Evolutionary conservation across 2,888 invertebrate genomes (phyloP), one percentile per base, ranked within the genome.

Genomic region (Volucella bombylans): DNA sequence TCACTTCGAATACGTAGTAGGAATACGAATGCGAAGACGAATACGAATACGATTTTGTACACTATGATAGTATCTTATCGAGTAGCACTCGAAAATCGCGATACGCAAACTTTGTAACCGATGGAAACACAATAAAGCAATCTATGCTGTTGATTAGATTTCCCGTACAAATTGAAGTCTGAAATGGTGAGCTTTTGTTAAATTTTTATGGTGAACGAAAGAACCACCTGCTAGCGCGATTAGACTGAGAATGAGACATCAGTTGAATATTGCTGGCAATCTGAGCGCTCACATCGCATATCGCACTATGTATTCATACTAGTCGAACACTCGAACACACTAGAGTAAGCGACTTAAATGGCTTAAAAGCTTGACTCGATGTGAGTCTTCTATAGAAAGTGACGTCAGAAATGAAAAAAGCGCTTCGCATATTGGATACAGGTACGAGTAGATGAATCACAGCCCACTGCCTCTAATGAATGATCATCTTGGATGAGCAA

Each of bases 181-280:
- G 23, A 31, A 45, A n/a, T n/a, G 0, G 45, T 10, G 57, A 79
- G 67, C 67, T 80, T 80, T 73, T 61, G 9, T 47, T 11, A 12
- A 31, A 31, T 31, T 31, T 14, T 52, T 47, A 77, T 45, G 64
- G 50, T 47, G 47, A 59, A 49, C 18, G 23, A 14, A 50, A 9
- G 50, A 38, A 80, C 81, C 72, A 77, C 80, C 72, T 85, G 76
- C 67, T 59, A 47, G 59, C 81, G 72, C 85, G 81, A 81, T 68
- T 68, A 72, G 49, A 85, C 85, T 62, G 54, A 68, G 81, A 85
- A 85, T 85, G 81, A 85, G 81, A 61, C 59, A 61, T 39, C n/a
- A 15, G 41, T 50, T 31, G 50, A 47, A 65, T 55, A 41, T 73
- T n/a, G 45, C n/a, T 39, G 41, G 39, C 45, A 67, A 67, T 55